Conservation (phyloP, 2,113 vertebrate species). For the Phoenicopterus ruber region DNA sequence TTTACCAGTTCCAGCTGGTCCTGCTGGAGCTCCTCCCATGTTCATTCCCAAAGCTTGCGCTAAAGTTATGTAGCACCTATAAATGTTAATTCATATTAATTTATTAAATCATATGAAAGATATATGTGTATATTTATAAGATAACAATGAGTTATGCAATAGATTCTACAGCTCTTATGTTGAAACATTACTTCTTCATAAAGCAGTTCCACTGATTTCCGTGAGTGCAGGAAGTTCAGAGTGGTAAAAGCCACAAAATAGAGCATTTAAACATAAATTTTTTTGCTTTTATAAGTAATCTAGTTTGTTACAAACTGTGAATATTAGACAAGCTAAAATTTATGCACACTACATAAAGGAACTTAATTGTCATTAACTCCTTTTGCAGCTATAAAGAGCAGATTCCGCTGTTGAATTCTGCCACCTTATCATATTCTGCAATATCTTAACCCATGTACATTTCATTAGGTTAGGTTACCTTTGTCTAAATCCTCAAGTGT, state of each 20-base stretch:
- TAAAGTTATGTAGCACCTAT: slow-evolving; percentile 88
- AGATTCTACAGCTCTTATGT: neutral
- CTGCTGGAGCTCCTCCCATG: slow-evolving; percentile 88
- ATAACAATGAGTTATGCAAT: neutral
- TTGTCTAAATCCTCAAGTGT: neutral
- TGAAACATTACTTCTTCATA: neutral
- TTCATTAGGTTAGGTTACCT: neutral
- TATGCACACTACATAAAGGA: neutral
- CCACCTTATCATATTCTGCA: neutral
- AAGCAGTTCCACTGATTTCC: neutral
- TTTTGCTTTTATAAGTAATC: too few species aligned
- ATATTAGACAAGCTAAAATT: neutral
- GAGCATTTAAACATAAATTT: neutral
- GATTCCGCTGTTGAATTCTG: neutral
- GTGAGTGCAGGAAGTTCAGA: neutral
- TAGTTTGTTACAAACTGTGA: neutral
- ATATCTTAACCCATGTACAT: neutral
- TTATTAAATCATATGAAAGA: neutral
- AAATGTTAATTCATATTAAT: slow-evolving; percentile 9
- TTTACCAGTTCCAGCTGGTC: slow-evolving; percentile 90
- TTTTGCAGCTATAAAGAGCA: neutral
- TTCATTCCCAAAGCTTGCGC: slow-evolving; percentile 87
- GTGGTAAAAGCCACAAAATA: neutral
- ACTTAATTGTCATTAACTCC: neutral
- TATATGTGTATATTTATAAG: neutral